A percentile compares a stretch with the other conserved stretches of the same genome.
Conservation (phyloP, 2,797 vertebrate genomes). For the Tokudaia muenninki region DNA sequence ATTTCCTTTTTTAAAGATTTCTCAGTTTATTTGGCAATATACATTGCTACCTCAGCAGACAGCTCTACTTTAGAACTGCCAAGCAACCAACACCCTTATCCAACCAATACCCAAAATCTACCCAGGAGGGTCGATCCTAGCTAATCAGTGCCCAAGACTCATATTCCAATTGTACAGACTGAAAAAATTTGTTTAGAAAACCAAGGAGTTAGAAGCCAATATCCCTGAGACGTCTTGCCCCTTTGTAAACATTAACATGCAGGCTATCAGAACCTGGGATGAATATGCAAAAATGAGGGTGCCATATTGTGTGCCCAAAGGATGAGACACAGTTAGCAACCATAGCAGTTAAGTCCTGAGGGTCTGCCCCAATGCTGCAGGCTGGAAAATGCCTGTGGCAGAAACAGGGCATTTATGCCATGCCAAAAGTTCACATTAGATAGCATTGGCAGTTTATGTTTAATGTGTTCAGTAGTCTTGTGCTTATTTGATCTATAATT, state of each 20-base stretch:
- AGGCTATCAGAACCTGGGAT: constrained; percentile 57
- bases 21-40: constrained; percentile 80
- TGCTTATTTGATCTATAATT: not conserved
- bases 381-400: constrained; percentile 38
- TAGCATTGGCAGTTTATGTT: constrained; percentile 60
- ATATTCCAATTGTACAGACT: constrained; percentile 38
- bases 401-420: constrained; percentile 16
- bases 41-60: constrained; percentile 60
- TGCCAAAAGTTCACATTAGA: constrained; percentile 74
- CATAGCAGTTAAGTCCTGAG: constrained; percentile 71
- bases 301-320: constrained; percentile 54
- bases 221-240: constrained; percentile 55
- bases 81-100: constrained; percentile 35
- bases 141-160: not conserved
- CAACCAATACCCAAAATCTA: constrained; percentile 66
- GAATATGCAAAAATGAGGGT: constrained; percentile 75
- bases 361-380: not conserved
- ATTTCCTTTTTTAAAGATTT: constrained; percentile 55
- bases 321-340: constrained; percentile 66
- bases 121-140: constrained; percentile 55
- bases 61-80: constrained; percentile 56
- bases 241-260: constrained; percentile 79
- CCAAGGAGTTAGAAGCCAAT: constrained; percentile 47
- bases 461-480: not conserved
- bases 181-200: constrained; percentile 73